Evolutionary conservation across 2,797 vertebrate genomes (phyloP).

Genomic region (Sebastes hubbsi): DNA sequence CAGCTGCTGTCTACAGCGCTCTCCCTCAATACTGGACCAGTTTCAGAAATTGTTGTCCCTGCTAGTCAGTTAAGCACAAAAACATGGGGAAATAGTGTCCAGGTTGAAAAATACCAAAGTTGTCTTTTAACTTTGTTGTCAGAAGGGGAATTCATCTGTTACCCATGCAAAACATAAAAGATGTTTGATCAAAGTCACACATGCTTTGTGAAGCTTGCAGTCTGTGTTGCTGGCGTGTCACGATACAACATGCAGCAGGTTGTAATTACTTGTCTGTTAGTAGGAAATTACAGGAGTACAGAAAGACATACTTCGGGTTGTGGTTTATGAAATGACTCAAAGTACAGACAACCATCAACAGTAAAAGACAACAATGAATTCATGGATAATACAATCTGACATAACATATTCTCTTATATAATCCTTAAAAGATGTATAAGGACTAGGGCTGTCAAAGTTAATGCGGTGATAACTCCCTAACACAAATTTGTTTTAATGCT

Average conservation of each 20-base stretch:
- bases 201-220: not conserved
- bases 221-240: not conserved
- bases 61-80: no score
- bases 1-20: no score
- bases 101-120: no score
- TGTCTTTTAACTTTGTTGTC: not conserved
- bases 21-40: no score
- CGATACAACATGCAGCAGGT: not conserved
- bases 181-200: constrained; percentile 5
- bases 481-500: no score
- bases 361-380: not conserved
- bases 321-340: not conserved
- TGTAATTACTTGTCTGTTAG: constrained; percentile 6
- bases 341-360: not conserved
- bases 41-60: no score
- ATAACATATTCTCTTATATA: not conserved
- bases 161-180: not conserved
- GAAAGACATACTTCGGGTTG: not conserved
- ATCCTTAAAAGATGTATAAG: not conserved
- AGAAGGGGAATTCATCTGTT: not conserved
- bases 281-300: not conserved
- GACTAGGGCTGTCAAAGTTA: no score
- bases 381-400: not conserved
- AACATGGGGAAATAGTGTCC: no score
- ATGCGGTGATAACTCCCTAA: no score